Evolutionary conservation across 2,113 vertebrate species (phyloP), one percentile per base, ranked within the genome.

Genomic region (Globicephala melas): DNA sequence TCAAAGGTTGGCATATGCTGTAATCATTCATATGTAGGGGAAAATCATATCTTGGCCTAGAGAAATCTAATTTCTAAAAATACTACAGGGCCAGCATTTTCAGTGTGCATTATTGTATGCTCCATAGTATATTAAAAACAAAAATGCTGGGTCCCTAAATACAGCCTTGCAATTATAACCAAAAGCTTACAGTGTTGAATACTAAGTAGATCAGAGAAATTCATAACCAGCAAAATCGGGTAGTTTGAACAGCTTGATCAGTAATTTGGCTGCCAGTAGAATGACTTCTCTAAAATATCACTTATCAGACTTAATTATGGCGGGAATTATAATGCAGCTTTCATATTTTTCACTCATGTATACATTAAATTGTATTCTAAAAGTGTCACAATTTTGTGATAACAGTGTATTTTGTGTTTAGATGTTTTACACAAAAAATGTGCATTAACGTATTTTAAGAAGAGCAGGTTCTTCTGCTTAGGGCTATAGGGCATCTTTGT

Each of bases 231-330:
- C 36, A 96, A 28, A 87, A 44, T 50, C 11, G 38, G 83, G 36
- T 18, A 60, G 50, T 97, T 97, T 84, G 60, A 90, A 97, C 55
- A 85, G 4, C 68, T 8, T 95, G 97, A 94, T 97, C 76, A 80
- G 31, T 92, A 95, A 92, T 95, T 96, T 94, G 81, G 67, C 95
- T 68, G n/a, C 18, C 97, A 98, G 95, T 93, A 93, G 93, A 96
- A 50, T 71, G 60, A 95, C 96, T 98, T 95, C 74, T 96, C 73
- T 97, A 91, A 18, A 70, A 80, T 31, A 50, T 53, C 94, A 95
- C 55, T 95, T 96, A 71, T 92, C 38, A 38, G 91, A 20, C 62
- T 83, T 92, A 91, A 67, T 98, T 97, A 44, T n/a, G 71, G 60
- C 80, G 79, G 73, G 71, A 21, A 68, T 26, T 94, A n/a, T 18